Percentiles rank a stretch among this genome's conserved stretches.
phyloP scores from a whole-genome alignment of 2,797 vertebrate genomes.

The Nyctibius grandis region DNA sequence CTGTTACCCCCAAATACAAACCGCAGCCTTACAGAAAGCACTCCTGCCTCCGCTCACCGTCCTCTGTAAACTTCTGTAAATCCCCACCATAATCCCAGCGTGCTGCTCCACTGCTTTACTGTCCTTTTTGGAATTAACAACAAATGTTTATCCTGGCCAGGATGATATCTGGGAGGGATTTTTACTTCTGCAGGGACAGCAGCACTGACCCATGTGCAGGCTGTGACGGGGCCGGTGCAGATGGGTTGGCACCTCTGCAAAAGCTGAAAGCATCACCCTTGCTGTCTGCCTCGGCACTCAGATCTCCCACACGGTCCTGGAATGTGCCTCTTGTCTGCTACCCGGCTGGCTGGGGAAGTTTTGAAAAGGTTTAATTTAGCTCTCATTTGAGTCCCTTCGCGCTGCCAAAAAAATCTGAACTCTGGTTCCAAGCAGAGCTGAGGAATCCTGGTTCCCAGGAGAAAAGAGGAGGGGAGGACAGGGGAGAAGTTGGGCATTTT shows the following conservation, averaged over 20 bases:
- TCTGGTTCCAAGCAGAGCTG: constrained; percentile 37
- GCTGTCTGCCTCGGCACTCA: constrained; percentile 21
- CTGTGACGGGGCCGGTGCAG: background rate
- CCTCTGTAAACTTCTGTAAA: background rate
- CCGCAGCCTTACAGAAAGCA: background rate
- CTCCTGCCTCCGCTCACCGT: background rate
- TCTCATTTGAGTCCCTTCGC: constrained; percentile 12
- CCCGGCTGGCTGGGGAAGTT: constrained; percentile 16
- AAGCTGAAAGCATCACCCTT: constrained; percentile 36
- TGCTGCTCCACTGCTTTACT: background rate
- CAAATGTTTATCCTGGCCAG: background rate
- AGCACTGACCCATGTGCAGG: background rate
- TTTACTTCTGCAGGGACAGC: background rate
- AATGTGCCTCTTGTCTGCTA: constrained; percentile 63
- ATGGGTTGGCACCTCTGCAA: constrained; percentile 18
- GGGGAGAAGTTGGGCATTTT: background rate
- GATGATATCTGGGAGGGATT: background rate
- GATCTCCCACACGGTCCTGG: constrained; percentile 39
- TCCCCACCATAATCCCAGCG: background rate
- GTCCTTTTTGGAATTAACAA: background rate
- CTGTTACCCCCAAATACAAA: background rate
- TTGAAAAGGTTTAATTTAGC: constrained; percentile 58
- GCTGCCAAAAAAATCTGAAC: constrained; percentile 49
- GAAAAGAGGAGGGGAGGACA: background rate
- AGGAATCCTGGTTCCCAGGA: constrained; percentile 46